phyloP scores from a whole-genome alignment of 2,888 invertebrate genomes.

The Neoscelio sp. region DNA sequence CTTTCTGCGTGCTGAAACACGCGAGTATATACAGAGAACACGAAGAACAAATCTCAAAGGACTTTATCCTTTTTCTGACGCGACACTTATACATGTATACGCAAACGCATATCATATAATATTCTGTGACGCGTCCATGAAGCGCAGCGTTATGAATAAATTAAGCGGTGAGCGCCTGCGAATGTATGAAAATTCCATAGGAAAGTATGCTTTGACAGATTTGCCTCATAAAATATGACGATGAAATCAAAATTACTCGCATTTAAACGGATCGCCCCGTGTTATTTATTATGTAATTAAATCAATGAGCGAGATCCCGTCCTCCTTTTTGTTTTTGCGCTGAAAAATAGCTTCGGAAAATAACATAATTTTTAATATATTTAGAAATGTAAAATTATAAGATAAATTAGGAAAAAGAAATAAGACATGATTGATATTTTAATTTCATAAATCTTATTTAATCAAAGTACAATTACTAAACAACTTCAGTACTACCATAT shows the following conservation, averaged over 20 bases:
- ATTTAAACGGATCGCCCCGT: too few relatives aligned
- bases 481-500: too few relatives aligned
- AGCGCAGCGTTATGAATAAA: conserved; percentile 61
- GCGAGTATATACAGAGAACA: conserved; percentile 21
- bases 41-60: conserved; percentile 62
- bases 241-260: conserved; percentile 25
- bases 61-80: conserved; percentile 61
- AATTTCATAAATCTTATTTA: too few relatives aligned
- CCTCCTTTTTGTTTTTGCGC: too few relatives aligned
- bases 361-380: too few relatives aligned
- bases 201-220: conserved; percentile 39
- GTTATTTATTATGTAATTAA: too few relatives aligned
- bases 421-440: too few relatives aligned
- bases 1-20: conserved; percentile 42
- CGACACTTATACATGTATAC: conserved; percentile 44
- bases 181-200: conserved; percentile 27
- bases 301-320: too few relatives aligned
- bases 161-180: conserved; percentile 31
- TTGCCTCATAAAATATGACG: conserved; percentile 34
- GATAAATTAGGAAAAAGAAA: too few relatives aligned
- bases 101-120: conserved; percentile 50
- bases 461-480: too few relatives aligned
- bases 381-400: too few relatives aligned
- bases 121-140: conserved; percentile 54
- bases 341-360: too few relatives aligned